Conservation (phyloP, 1,140 invertebrate genomes). For the Listronotus oregonensis region DNA sequence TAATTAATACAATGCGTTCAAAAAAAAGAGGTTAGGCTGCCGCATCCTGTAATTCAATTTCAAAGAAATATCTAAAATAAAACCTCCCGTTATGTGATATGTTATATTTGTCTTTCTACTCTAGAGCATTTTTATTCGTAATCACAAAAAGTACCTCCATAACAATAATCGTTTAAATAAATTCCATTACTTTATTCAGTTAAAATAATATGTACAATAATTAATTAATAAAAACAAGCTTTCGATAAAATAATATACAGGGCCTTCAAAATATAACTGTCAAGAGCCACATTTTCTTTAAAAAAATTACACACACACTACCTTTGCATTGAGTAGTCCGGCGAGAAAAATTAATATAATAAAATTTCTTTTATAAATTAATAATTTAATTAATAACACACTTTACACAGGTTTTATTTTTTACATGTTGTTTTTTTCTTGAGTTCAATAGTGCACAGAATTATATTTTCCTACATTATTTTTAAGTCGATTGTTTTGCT, state of each 20-base stretch:
- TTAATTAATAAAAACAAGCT: slow-evolving; percentile 37
- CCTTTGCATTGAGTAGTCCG: background rate
- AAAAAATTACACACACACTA: slow-evolving; percentile 1
- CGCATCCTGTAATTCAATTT: too few species aligned
- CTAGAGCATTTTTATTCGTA: slow-evolving; percentile 41
- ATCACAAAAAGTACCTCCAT: slow-evolving; percentile 36
- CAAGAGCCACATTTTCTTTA: slow-evolving; percentile 18
- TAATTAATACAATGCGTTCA: too few species aligned
- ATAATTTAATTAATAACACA: slow-evolving; percentile 32
- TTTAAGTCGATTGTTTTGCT: background rate
- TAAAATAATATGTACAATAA: slow-evolving; percentile 37
- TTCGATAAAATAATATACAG: slow-evolving; percentile 35
- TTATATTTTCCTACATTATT: slow-evolving; percentile 16
- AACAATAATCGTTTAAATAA: slow-evolving; percentile 39
- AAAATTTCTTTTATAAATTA: slow-evolving; percentile 30
- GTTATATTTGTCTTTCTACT: slow-evolving; percentile 46
- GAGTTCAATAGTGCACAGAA: slow-evolving; percentile 23
- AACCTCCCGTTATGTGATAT: slow-evolving; percentile 39
- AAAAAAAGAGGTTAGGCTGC: too few species aligned
- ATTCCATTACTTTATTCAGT: slow-evolving; percentile 32
- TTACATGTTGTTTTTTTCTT: too few species aligned
- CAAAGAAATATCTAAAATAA: slow-evolving; percentile 28
- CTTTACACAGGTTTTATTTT: slow-evolving; percentile 21
- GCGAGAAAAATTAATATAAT: slow-evolving; percentile 18
- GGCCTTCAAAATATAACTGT: slow-evolving; percentile 7